These are phyloP conservation scores for Coccyzus lansbergi DNA, from an alignment of 2,797 vertebrate species.

Conservation along the genomic window DNA sequence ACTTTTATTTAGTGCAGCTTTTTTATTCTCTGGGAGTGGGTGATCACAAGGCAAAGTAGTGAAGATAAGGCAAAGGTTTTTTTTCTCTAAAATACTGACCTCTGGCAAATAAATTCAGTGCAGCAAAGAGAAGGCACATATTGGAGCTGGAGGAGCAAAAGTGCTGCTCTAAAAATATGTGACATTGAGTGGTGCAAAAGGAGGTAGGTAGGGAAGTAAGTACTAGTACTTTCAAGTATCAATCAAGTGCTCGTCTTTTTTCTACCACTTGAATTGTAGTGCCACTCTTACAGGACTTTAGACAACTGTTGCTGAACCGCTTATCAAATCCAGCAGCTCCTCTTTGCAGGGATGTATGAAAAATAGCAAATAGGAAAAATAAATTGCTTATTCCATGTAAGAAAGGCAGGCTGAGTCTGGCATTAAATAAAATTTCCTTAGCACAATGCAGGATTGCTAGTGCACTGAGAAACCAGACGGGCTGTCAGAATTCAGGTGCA, in stretches of 20 bases:
- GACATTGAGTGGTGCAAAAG: constrained; percentile 4
- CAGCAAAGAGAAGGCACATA: neutral
- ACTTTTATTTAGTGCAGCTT: neutral
- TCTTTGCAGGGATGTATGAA: neutral
- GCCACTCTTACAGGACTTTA: neutral
- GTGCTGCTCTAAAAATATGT: constrained; percentile 7
- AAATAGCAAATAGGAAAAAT: neutral
- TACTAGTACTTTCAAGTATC: neutral
- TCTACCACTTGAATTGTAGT: neutral
- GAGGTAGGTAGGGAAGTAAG: neutral
- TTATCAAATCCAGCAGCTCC: constrained; percentile 29
- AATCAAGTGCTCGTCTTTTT: neutral
- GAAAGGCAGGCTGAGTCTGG: neutral
- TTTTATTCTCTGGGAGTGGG: neutral
- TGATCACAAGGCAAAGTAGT: neutral
- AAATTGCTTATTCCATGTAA: neutral
- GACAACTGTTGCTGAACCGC: neutral
- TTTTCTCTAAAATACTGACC: neutral
- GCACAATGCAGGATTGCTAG: neutral
- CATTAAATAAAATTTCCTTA: neutral
- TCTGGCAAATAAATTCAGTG: neutral
- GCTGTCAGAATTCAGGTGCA: neutral
- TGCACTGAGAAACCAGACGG: neutral
- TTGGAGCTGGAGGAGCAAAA: neutral
- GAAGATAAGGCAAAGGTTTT: neutral